Conservation (phyloP, 2,888 invertebrate species). For the Nymphalis c-album region DNA sequence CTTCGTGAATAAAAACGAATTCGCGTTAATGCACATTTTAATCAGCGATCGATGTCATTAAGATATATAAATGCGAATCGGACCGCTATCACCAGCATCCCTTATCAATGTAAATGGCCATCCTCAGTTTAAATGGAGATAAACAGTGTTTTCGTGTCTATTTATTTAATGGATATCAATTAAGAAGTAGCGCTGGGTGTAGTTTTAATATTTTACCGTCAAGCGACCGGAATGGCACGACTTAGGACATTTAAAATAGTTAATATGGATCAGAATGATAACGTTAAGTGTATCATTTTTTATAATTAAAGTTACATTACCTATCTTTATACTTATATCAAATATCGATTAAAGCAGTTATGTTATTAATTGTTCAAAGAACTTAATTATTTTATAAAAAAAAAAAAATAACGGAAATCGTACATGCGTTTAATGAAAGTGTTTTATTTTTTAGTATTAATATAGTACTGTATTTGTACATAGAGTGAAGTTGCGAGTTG, state of each 20-base stretch:
- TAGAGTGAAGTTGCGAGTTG: no score
- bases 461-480: no score
- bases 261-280: slow-evolving; percentile 21
- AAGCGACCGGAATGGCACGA: slow-evolving; percentile 16
- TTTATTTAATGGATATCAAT: slow-evolving; percentile 56
- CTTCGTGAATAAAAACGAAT: slow-evolving; percentile 19
- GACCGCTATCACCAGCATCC: slow-evolving; percentile 24
- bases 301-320: slow-evolving; percentile 10
- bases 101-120: slow-evolving; percentile 42
- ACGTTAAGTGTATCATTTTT: slow-evolving; percentile 21
- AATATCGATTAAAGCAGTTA: background rate
- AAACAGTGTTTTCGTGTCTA: slow-evolving; percentile 43
- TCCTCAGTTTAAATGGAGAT: slow-evolving; percentile 43
- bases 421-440: no score
- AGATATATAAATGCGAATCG: slow-evolving; percentile 22
- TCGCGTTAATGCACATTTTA: slow-evolving; percentile 19
- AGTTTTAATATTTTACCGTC: slow-evolving; percentile 45
- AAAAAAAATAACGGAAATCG: no score
- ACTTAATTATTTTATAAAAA: no score
- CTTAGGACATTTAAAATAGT: slow-evolving; percentile 27
- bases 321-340: background rate
- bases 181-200: slow-evolving; percentile 49
- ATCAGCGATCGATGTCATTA: slow-evolving; percentile 20
- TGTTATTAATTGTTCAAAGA: no score
- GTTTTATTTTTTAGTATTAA: no score